These are phyloP conservation scores for Aspiorhynchus laticeps DNA, from an alignment of 2,113 vertebrate species.

Conservation along the genomic window DNA sequence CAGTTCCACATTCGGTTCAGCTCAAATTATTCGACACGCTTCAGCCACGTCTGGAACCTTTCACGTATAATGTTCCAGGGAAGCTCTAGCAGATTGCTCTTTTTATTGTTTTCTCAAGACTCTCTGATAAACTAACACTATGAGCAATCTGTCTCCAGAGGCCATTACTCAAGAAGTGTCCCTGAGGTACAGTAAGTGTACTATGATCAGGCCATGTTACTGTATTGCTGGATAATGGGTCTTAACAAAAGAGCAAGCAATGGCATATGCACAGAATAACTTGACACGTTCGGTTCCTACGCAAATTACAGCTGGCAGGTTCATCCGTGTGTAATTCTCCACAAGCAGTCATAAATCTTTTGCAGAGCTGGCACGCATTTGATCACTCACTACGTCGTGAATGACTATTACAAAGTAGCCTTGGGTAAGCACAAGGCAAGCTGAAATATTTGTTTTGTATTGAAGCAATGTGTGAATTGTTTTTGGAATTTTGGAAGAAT, in stretches of 20 bases:
- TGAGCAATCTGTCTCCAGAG: slow-evolving; percentile 8
- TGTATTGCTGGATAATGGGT: background rate
- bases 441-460: slow-evolving; percentile 46
- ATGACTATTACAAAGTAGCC: slow-evolving; percentile 27
- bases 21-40: background rate
- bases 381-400: slow-evolving; percentile 25
- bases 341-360: slow-evolving; percentile 7
- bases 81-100: background rate
- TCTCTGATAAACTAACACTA: slow-evolving; percentile 15
- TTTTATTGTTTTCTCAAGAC: slow-evolving; percentile 32
- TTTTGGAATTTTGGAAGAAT: slow-evolving; percentile 32
- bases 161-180: slow-evolving; percentile 22
- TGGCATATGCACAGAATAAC: background rate
- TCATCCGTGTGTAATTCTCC: background rate
- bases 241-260: background rate
- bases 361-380: slow-evolving; percentile 28
- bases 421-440: slow-evolving; percentile 22
- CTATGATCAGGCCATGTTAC: background rate
- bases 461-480: slow-evolving; percentile 48
- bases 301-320: slow-evolving; percentile 30
- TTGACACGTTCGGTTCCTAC: background rate
- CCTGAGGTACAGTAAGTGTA: background rate
- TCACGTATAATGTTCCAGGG: slow-evolving; percentile 29
- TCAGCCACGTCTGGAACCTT: slow-evolving; percentile 18
- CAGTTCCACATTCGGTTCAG: background rate